Evolutionary conservation across 2,797 vertebrate species (phyloP).

Genomic region (Myripristis murdjan): DNA sequence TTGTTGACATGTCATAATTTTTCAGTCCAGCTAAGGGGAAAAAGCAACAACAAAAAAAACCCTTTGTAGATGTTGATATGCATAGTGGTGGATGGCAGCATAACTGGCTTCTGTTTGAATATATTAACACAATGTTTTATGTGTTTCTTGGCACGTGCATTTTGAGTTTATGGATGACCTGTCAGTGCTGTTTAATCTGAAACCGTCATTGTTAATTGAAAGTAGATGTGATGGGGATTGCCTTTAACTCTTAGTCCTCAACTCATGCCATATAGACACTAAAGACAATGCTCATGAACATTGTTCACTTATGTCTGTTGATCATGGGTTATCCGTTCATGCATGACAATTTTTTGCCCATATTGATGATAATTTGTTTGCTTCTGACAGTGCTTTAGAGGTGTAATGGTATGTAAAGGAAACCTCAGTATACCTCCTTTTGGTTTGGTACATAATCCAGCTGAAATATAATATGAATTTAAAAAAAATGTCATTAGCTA

Average conservation of each 20-base stretch:
- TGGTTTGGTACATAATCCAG: not conserved
- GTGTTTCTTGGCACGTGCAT: slow-evolving; percentile 24
- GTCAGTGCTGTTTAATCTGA: not conserved
- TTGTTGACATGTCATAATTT: slow-evolving; percentile 13
- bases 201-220: slow-evolving; percentile 1
- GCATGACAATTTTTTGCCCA: slow-evolving; percentile 56
- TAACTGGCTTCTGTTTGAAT: slow-evolving; percentile 50
- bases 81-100: slow-evolving; percentile 39
- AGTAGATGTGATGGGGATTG: slow-evolving; percentile 4
- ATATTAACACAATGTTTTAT: slow-evolving; percentile 14
- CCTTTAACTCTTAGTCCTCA: slow-evolving; percentile 26
- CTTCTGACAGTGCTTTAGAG: slow-evolving; percentile 30
- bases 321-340: slow-evolving; percentile 58
- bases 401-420: slow-evolving; percentile 58
- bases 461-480: not conserved
- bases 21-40: not conserved
- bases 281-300: slow-evolving; percentile 5
- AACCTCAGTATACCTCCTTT: not conserved
- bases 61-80: not conserved
- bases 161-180: slow-evolving; percentile 66
- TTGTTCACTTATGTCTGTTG: slow-evolving; percentile 28
- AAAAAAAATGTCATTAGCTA: not conserved
- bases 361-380: slow-evolving; percentile 17
- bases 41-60: too few relatives aligned
- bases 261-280: slow-evolving; percentile 34